Conservation (phyloP, 2,888 invertebrate genomes). For the Lasioglossum vierecki region DNA sequence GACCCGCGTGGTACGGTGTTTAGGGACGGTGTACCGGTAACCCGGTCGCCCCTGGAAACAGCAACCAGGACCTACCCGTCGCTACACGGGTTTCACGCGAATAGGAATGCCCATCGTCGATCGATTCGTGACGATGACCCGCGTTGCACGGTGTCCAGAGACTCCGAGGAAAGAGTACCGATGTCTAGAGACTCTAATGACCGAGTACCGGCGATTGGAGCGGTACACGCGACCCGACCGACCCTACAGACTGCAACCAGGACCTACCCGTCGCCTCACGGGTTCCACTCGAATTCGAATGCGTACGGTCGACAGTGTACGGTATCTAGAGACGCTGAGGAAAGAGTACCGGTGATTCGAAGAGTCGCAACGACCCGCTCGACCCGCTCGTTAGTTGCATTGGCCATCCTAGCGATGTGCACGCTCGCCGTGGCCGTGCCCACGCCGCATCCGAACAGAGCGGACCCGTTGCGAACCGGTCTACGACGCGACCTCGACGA, state of each 20-base stretch:
- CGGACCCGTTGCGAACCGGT: slow-evolving; percentile 35
- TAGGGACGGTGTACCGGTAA: neutral
- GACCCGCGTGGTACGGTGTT: neutral
- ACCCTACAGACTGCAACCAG: neutral
- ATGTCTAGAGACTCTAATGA: neutral
- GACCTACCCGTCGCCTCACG: neutral
- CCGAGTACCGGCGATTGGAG: neutral
- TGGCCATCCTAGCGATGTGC: slow-evolving; percentile 49
- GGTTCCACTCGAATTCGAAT: neutral
- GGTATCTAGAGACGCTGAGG: neutral
- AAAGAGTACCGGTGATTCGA: neutral
- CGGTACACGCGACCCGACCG: neutral
- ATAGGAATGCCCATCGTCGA: neutral
- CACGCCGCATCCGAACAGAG: slow-evolving; percentile 11
- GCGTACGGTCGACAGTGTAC: neutral
- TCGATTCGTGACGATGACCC: neutral
- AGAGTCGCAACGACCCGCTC: neutral
- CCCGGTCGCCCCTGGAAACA: slow-evolving; percentile 6
- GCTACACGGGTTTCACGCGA: neutral
- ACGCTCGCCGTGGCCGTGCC: slow-evolving; percentile 54
- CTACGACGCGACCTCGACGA: slow-evolving; percentile 46
- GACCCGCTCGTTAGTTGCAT: neutral
- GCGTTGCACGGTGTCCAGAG: neutral
- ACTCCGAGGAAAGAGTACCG: neutral
- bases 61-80: neutral